Evolutionary conservation across 1,140 invertebrate species (phyloP), one percentile per base, ranked within the genome.

Genomic region (Leptopilina clavipes): DNA sequence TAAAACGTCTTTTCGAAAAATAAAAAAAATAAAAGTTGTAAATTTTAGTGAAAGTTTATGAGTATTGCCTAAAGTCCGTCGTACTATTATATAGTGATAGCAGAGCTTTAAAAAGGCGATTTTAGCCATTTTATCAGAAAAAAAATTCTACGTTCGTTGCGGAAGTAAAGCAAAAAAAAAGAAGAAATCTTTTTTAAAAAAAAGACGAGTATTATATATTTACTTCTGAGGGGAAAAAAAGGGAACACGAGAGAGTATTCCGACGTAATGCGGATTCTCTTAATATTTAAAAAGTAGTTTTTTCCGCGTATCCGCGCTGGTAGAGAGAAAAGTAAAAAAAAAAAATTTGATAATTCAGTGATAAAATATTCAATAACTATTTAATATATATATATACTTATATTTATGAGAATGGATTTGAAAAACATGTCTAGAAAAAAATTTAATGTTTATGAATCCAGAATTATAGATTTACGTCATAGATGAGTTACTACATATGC

Each of bases 221-320:
- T 65, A 65, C 59, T 65, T 65, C 59, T 31, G 25, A 40, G 5
- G 37, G n/a, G 7, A 40, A 31, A 65, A 65, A 65, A 65, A 25
- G 59, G 59, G 59, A 65, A 65, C 59, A 65, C 59, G 59, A 65
- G 59, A 65, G 59, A 65, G 59, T 22, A 65, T 65, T 65, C 59
- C 59, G 59, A 31, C 11, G 3, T 31, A 65, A 31, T 31, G 25
- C 59, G 59, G 22, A 65, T 65, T 65, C 59, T 65, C 59, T 65
- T 31, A 65, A 31, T 65, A 65, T 65, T 17, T n/a, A 52, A 65
- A 65, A 65, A 31, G 59, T 65, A 65, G 59, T 65, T 31, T 54
- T 54, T 65, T 52, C 48, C n/a, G 59, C 59, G 59, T 65, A 65
- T 65, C 59, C 59, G 59, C 59, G 59, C 59, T 65, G 59, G 22